A percentile compares a stretch with the other conserved stretches of the same genome.
Evolutionary conservation across 92 coral and sea anemone species (phyloP).

Genomic region (Micromussa lordhowensis): DNA sequence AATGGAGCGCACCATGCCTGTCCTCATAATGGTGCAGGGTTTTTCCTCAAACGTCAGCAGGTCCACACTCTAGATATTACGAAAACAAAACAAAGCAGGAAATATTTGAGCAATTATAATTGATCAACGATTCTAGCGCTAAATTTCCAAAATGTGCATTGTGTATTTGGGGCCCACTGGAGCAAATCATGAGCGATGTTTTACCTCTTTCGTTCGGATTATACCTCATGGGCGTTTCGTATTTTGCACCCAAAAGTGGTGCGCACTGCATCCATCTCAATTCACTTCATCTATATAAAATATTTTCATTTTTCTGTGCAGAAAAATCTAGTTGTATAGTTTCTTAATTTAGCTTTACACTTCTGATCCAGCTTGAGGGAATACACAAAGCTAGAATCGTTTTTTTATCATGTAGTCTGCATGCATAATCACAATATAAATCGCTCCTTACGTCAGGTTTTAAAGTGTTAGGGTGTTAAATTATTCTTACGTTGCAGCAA

Average conservation of each 20-base stretch:
- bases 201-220: too few relatives aligned
- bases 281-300: too few relatives aligned
- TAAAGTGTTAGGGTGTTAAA: not conserved
- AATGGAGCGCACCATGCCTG: constrained; percentile 20
- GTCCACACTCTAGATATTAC: not conserved
- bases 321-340: too few relatives aligned
- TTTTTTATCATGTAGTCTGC: not conserved
- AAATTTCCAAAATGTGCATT: not conserved
- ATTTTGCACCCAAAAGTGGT: too few relatives aligned
- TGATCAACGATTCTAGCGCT: not conserved
- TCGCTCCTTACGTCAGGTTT: not conserved
- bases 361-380: not conserved
- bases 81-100: not conserved
- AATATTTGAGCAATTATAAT: not conserved
- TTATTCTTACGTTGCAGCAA: not conserved
- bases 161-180: too few relatives aligned
- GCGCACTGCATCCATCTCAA: too few relatives aligned
- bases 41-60: constrained; percentile 5
- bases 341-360: too few relatives aligned
- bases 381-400: not conserved
- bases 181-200: too few relatives aligned
- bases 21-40: constrained; percentile 17
- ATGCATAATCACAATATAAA: not conserved
- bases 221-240: too few relatives aligned
- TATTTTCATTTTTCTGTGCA: too few relatives aligned